These are phyloP conservation scores for Amblyjoppa proteus DNA, from an alignment of 2,888 invertebrate species.

Conservation along the genomic window DNA sequence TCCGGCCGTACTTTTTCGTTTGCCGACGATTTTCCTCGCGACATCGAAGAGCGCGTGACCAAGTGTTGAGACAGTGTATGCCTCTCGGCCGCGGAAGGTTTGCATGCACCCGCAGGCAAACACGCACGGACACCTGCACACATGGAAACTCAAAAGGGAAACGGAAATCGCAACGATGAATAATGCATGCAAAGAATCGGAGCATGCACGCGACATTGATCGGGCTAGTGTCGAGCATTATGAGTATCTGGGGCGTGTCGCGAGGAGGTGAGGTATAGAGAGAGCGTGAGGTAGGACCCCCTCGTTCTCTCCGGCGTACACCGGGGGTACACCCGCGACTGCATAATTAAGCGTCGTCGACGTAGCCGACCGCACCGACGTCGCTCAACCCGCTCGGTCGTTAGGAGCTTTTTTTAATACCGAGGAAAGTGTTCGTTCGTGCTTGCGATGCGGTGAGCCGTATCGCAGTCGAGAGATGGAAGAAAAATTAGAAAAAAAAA, in stretches of 20 bases:
- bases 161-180: conserved; percentile 74
- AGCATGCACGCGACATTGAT: conserved; percentile 74
- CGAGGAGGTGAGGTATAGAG: conserved; percentile 31
- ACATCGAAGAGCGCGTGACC: not conserved
- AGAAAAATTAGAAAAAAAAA: not conserved
- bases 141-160: conserved; percentile 64
- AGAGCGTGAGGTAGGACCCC: conserved; percentile 35
- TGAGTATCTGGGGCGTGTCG: conserved; percentile 70
- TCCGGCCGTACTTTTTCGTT: not conserved
- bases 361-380: conserved; percentile 51
- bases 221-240: conserved; percentile 75
- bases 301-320: conserved; percentile 20
- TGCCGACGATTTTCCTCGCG: not conserved
- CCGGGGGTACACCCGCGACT: conserved; percentile 54
- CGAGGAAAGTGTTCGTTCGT: conserved; percentile 66
- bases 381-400: conserved; percentile 57
- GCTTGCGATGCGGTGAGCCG: conserved; percentile 47
- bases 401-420: conserved; percentile 66
- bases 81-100: not conserved
- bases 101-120: conserved; percentile 27
- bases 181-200: conserved; percentile 75
- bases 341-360: conserved; percentile 67
- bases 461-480: conserved; percentile 39
- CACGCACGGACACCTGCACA: conserved; percentile 20
- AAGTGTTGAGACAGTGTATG: not conserved